phyloP scores from a whole-genome alignment of 2,797 vertebrate species.

The Xyrichtys novacula region DNA sequence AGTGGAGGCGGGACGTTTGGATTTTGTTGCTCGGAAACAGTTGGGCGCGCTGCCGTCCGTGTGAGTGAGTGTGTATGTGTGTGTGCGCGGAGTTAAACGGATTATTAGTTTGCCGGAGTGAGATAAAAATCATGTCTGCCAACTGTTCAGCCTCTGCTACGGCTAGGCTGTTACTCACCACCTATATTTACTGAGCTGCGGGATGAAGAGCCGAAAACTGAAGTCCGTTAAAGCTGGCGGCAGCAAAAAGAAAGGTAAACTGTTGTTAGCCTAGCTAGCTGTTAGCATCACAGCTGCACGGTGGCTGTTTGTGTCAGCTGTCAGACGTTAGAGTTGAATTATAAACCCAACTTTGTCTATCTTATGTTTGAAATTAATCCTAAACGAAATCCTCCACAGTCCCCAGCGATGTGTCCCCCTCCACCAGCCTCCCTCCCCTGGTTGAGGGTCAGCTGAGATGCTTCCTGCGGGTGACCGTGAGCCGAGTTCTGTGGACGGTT shows the following conservation, averaged over 20 bases:
- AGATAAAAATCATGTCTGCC: constrained; percentile 44
- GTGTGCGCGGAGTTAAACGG: constrained; percentile 24
- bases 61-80: background rate
- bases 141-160: background rate
- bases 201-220: constrained; percentile 81
- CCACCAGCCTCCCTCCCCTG: constrained; percentile 92
- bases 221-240: constrained; percentile 67
- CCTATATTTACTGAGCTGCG: constrained; percentile 35
- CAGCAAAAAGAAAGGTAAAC: constrained; percentile 79
- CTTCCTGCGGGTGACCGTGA: constrained; percentile 89
- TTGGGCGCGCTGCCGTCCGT: constrained; percentile 48
- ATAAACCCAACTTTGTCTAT: no score
- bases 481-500: constrained; percentile 88
- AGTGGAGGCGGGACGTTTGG: constrained; percentile 66
- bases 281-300: constrained; percentile 44
- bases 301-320: constrained; percentile 42
- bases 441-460: constrained; percentile 93
- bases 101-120: constrained; percentile 27
- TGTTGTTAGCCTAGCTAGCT: constrained; percentile 41
- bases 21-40: constrained; percentile 66
- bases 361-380: no score
- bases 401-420: constrained; percentile 84
- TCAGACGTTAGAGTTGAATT: no score
- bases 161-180: background rate
- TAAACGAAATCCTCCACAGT: constrained; percentile 82